Conservation (phyloP, 2,797 vertebrate species). For the Premnoplex brunnescens region DNA sequence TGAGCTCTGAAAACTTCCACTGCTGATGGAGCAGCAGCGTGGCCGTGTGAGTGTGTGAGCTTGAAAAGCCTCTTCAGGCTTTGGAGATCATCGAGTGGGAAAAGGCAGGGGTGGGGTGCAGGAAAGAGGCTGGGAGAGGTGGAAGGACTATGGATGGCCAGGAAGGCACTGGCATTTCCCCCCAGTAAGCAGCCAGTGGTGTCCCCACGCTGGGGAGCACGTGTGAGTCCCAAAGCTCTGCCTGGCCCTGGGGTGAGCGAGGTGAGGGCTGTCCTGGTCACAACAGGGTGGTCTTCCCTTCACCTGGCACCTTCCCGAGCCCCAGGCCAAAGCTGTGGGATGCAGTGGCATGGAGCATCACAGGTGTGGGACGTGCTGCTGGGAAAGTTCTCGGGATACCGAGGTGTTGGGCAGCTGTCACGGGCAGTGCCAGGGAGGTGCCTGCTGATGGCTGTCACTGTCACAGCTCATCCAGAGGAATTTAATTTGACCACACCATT, state of each 20-base stretch:
- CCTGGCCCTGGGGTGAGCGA: rapidly evolving
- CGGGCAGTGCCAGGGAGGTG: rapidly evolving
- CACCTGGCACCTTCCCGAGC: rapidly evolving
- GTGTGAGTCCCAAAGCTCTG: rapidly evolving
- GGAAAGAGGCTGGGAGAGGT: neutral
- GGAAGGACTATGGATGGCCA: rapidly evolving
- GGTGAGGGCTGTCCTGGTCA: neutral
- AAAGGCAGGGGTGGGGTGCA: neutral
- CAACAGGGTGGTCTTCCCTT: neutral
- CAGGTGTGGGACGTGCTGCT: rapidly evolving
- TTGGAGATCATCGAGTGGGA: rapidly evolving
- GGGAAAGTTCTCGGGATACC: rapidly evolving
- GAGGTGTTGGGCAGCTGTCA: neutral
- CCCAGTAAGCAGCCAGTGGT: rapidly evolving
- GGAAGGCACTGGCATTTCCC: rapidly evolving
- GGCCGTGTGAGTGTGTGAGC: rapidly evolving
- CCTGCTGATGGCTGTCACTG: rapidly evolving
- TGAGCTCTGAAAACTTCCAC: neutral
- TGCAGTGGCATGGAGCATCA: rapidly evolving
- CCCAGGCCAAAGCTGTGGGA: neutral
- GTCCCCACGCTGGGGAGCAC: neutral
- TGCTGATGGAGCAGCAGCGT: rapidly evolving
- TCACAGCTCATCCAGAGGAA: neutral
- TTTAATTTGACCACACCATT: rapidly evolving
- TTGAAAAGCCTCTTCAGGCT: rapidly evolving